Percentiles rank a stretch among this genome's conserved stretches.
These are phyloP conservation scores for Tetranychus urticae DNA, from an alignment of 1,140 invertebrate genomes.

Conservation along the genomic window DNA sequence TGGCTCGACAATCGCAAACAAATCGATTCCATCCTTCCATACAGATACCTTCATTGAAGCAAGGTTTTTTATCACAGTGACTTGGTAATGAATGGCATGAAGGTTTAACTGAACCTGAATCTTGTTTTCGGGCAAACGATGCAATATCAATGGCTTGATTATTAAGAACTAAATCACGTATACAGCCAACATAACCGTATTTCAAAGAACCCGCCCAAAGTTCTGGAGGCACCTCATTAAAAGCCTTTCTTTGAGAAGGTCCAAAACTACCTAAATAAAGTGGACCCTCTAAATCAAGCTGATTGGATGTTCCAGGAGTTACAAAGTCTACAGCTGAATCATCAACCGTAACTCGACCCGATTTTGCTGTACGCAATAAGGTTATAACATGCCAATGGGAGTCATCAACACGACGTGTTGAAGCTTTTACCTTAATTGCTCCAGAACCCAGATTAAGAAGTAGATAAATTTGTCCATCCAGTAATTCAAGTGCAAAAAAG, in stretches of 20 bases:
- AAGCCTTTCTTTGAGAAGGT: conserved; percentile 12
- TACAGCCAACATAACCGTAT: conserved; percentile 80
- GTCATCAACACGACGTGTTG: conserved; percentile 56
- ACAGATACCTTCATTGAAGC: conserved; percentile 70
- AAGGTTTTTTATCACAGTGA: conserved; percentile 60
- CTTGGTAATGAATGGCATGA: conserved; percentile 52
- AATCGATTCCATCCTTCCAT: conserved; percentile 87
- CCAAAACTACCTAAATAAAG: conserved; percentile 71
- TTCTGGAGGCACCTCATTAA: conserved; percentile 45
- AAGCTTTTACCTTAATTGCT: conserved; percentile 53
- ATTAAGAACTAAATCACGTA: conserved; percentile 75
- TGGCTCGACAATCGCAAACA: conserved; percentile 77
- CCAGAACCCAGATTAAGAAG: conserved; percentile 80
- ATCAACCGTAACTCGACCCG: conserved; percentile 71
- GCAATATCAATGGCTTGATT: conserved; percentile 75
- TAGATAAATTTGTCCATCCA: conserved; percentile 74
- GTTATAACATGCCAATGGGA: conserved; percentile 72
- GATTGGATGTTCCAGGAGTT: conserved; percentile 55
- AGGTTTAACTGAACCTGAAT: conserved; percentile 64
- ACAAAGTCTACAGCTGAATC: conserved; percentile 65
- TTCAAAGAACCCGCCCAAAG: conserved; percentile 71
- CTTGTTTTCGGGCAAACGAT: conserved; percentile 61
- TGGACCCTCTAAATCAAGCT: conserved; percentile 63
- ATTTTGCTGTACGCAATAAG: conserved; percentile 45
- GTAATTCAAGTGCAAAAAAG: conserved; percentile 74